A percentile compares a stretch with the other conserved stretches of the same genome.
phyloP scores from a whole-genome alignment of 2,113 vertebrate species.

The Tachycineta bicolor region DNA sequence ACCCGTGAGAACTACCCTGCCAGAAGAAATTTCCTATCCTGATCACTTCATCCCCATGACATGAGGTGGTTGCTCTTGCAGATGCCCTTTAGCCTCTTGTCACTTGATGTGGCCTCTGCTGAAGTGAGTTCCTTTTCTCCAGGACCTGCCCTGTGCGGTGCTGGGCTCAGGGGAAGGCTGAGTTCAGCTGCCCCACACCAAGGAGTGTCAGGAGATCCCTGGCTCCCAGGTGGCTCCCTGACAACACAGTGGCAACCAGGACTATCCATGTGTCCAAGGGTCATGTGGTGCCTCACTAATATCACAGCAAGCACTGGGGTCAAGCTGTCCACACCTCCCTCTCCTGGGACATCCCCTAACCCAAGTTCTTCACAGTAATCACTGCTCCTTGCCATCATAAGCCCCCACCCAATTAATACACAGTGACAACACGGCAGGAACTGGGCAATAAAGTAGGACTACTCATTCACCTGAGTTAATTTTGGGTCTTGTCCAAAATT shows the following conservation, averaged over 20 bases:
- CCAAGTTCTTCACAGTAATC: neutral
- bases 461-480: neutral
- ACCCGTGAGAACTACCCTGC: neutral
- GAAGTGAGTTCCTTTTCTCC: neutral
- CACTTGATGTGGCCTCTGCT: neutral
- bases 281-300: neutral
- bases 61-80: neutral
- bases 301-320: fast-evolving
- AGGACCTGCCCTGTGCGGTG: neutral
- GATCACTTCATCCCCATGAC: neutral
- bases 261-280: fast-evolving
- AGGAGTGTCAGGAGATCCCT: neutral
- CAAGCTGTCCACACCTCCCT: neutral
- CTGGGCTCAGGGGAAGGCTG: neutral
- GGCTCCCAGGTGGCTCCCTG: neutral
- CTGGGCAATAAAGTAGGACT: neutral
- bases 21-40: neutral
- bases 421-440: neutral
- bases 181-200: neutral
- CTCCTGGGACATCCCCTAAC: neutral
- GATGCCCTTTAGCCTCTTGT: neutral
- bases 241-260: neutral
- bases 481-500: neutral
- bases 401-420: neutral
- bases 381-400: neutral